These are phyloP conservation scores for Watsonalla binaria DNA, from an alignment of 2,888 invertebrate genomes.

Conservation along the genomic window DNA sequence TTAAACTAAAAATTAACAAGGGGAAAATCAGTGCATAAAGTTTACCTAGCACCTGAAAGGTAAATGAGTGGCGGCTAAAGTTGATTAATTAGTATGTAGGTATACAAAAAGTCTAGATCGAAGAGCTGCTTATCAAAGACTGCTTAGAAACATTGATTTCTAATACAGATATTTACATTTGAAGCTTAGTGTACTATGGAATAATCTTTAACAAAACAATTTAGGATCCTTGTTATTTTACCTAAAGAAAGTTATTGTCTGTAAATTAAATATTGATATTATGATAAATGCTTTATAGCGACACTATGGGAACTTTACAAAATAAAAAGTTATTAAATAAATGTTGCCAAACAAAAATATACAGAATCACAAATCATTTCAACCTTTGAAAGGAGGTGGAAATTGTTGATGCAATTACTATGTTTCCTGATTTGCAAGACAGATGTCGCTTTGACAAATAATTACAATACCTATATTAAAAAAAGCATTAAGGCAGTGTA, in stretches of 20 bases:
- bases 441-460: no score
- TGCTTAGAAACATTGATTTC: conserved; percentile 66
- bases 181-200: conserved; percentile 44
- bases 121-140: conserved; percentile 60
- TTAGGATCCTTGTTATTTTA: conserved; percentile 42
- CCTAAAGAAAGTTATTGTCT: conserved; percentile 9
- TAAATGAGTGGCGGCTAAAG: conserved; percentile 33
- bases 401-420: no score
- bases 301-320: no score
- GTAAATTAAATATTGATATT: no score
- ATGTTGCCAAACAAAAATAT: no score
- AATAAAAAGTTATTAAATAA: no score
- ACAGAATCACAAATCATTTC: no score
- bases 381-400: no score
- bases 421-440: no score
- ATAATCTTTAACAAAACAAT: conserved; percentile 26
- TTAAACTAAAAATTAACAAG: conserved; percentile 20
- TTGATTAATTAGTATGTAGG: conserved; percentile 32
- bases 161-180: conserved; percentile 67
- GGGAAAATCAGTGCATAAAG: conserved; percentile 10
- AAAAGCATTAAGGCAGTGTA: no score
- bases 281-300: no score
- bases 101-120: conserved; percentile 65
- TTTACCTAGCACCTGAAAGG: conserved; percentile 52
- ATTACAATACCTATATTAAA: no score